Conservation (phyloP, 2,797 vertebrate genomes). For the Neosalanx taihuensis region DNA sequence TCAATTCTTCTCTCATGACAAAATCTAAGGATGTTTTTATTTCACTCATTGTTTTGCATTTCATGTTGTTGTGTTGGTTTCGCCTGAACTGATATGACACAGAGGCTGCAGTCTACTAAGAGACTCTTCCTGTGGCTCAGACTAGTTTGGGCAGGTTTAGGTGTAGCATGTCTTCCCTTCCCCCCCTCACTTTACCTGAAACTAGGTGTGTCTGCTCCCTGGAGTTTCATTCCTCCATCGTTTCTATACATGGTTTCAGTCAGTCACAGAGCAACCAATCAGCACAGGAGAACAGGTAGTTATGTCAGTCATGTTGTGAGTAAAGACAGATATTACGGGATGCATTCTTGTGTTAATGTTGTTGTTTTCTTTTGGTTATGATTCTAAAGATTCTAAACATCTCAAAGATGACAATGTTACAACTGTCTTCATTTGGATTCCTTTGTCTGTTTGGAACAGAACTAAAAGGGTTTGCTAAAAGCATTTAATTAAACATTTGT, state of each 20-base stretch:
- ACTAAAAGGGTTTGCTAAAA: not conserved
- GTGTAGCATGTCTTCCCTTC: constrained; percentile 45
- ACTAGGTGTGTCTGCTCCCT: constrained; percentile 48
- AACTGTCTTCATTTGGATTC: not conserved
- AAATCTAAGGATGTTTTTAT: not conserved
- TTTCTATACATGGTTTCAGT: constrained; percentile 48
- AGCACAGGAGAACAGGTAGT: not conserved
- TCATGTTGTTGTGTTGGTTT: not conserved
- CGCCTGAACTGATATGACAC: not conserved
- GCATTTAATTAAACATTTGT: constrained; percentile 44
- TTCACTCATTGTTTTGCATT: not conserved
- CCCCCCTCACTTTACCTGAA: constrained; percentile 35
- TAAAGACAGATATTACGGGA: constrained; percentile 1
- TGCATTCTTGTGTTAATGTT: not conserved
- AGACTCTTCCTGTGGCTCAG: constrained; percentile 31
- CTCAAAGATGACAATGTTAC: not conserved
- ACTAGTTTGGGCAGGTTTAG: constrained; percentile 51
- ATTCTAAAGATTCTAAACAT: not conserved
- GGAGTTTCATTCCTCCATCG: not conserved
- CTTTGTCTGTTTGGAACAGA: constrained; percentile 10
- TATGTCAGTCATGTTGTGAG: not conserved
- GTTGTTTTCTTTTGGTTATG: constrained; percentile 24
- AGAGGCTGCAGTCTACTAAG: not conserved
- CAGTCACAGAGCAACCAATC: constrained; percentile 23
- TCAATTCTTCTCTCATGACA: no score